Evolutionary conservation across 2,797 vertebrate species (phyloP).

Genomic region (Oreochromis grahami): DNA sequence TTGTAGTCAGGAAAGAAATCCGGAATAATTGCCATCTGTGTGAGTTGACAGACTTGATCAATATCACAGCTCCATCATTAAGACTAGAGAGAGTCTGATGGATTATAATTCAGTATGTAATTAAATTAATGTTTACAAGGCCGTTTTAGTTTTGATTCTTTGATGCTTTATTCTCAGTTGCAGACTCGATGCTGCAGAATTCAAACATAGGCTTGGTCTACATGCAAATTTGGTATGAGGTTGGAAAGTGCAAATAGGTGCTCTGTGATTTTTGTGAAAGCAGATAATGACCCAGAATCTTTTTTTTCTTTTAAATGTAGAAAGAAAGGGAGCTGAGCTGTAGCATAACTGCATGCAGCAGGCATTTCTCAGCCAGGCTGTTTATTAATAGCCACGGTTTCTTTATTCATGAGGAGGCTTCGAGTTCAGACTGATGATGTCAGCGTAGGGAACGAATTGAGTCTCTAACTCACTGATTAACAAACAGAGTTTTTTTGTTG

Average conservation of each 20-base stretch:
- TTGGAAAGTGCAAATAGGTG: too few species aligned
- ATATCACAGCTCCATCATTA: background rate
- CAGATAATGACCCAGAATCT: background rate
- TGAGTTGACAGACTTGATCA: background rate
- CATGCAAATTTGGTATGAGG: too few species aligned
- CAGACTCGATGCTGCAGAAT: background rate
- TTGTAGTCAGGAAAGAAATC: background rate
- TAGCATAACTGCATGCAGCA: background rate
- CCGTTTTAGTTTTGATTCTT: background rate
- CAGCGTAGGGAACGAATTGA: background rate
- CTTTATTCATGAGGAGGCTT: conserved; percentile 27
- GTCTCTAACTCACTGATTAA: background rate
- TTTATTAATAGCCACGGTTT: conserved; percentile 2
- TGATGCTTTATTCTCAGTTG: background rate
- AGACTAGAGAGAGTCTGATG: background rate
- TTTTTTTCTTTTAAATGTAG: background rate
- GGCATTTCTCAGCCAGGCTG: background rate
- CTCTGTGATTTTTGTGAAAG: background rate
- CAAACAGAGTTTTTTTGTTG: background rate
- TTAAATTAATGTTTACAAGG: background rate
- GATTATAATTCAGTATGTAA: background rate
- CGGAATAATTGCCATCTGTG: background rate
- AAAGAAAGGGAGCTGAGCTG: background rate
- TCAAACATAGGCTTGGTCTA: background rate
- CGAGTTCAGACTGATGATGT: background rate